Evolutionary conservation across 2,888 invertebrate genomes (phyloP).

Genomic region (Carpatolechia fugitivella): DNA sequence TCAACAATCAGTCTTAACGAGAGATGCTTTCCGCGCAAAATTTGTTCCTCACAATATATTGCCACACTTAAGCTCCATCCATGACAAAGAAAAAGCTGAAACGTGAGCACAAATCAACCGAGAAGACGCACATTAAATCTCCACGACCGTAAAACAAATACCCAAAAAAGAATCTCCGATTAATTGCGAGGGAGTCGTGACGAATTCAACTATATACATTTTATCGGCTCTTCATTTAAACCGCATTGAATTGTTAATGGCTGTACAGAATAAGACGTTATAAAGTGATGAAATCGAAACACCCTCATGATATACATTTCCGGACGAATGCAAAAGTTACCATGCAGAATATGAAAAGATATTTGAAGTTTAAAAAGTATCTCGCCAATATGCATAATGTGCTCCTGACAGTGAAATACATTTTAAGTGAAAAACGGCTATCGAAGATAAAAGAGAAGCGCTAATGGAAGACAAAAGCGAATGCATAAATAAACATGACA

Average conservation of each 20-base stretch:
- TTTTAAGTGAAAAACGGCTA: conserved; percentile 58
- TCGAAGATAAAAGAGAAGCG: conserved; percentile 54
- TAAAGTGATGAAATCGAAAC: conserved; percentile 67
- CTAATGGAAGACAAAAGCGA: conserved; percentile 74
- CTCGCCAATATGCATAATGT: conserved; percentile 39
- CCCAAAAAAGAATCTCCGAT: conserved; percentile 59
- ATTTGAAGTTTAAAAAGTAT: conserved; percentile 47
- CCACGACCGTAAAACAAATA: conserved; percentile 55
- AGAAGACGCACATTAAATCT: conserved; percentile 63
- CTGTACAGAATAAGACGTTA: conserved; percentile 57
- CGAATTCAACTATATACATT: conserved; percentile 71
- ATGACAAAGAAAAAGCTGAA: conserved; percentile 63
- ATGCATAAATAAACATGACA: conserved; percentile 73
- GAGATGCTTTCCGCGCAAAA: conserved; percentile 57
- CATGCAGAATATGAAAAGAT: conserved; percentile 44
- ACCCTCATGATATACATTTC: conserved; percentile 56
- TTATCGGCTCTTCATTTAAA: conserved; percentile 75
- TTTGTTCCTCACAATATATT: conserved; percentile 67
- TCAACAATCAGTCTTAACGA: conserved; percentile 56
- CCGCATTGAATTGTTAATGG: conserved; percentile 74
- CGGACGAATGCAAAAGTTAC: conserved; percentile 38
- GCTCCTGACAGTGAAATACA: conserved; percentile 44
- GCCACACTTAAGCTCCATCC: conserved; percentile 57
- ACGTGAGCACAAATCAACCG: conserved; percentile 66
- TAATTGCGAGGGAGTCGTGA: conserved; percentile 66